phyloP scores from a whole-genome alignment of 2,797 vertebrate species.

The Epinephelus coioides region DNA sequence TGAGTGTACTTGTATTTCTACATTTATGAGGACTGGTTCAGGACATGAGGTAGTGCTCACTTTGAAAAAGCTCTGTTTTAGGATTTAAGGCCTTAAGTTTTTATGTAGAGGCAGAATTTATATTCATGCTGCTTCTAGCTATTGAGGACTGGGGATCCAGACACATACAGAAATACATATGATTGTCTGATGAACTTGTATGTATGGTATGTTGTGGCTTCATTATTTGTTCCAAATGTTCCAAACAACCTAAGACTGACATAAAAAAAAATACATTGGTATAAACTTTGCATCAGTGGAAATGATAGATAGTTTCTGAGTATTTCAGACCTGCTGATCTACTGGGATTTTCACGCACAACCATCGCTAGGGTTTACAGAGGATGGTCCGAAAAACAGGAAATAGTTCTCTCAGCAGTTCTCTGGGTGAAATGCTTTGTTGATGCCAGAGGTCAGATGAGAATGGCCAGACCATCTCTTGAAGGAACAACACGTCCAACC shows the following conservation, averaged over 20 bases:
- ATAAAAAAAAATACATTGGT: background rate
- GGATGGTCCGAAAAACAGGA: too few relatives aligned
- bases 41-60: constrained; percentile 23
- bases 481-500: too few relatives aligned
- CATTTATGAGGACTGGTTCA: constrained; percentile 46
- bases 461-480: too few relatives aligned
- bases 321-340: too few relatives aligned
- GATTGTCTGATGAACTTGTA: background rate
- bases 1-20: constrained; percentile 48
- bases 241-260: background rate
- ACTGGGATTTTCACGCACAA: too few relatives aligned
- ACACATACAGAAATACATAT: background rate
- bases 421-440: too few relatives aligned
- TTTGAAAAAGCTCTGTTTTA: constrained; percentile 26
- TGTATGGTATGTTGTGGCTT: background rate
- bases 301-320: background rate
- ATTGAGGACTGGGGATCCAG: background rate
- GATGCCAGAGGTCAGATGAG: too few relatives aligned
- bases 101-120: background rate
- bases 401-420: too few relatives aligned
- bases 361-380: too few relatives aligned
- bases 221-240: background rate
- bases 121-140: background rate
- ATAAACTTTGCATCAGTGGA: background rate
- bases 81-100: constrained; percentile 11